Percentiles rank a stretch among this genome's conserved stretches.
Evolutionary conservation across 2,797 vertebrate genomes (phyloP).

Genomic region (Gymnodraco acuticeps): DNA sequence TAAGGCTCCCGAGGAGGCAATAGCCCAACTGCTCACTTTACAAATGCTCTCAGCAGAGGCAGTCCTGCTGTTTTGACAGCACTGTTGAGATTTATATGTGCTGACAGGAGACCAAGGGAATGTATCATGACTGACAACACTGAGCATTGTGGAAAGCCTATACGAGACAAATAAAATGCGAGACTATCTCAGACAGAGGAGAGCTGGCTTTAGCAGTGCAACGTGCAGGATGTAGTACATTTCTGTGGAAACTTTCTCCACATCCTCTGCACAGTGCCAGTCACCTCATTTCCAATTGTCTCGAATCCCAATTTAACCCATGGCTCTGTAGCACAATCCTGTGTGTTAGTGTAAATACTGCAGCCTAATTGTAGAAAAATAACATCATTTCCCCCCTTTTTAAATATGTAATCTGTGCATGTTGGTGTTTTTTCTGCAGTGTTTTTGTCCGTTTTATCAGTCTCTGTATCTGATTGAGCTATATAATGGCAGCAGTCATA

Average conservation of each 20-base stretch:
- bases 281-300: conserved; percentile 43
- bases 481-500: conserved; percentile 85
- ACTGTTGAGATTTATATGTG: conserved; percentile 78
- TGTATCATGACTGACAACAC: conserved; percentile 80
- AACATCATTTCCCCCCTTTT: conserved; percentile 42
- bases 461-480: conserved; percentile 81
- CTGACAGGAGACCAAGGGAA: conserved; percentile 82
- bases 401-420: conserved; percentile 61
- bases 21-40: conserved; percentile 83
- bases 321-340: conserved; percentile 23
- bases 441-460: conserved; percentile 74
- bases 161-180: conserved; percentile 75
- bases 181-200: conserved; percentile 60
- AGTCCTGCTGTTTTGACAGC: conserved; percentile 82
- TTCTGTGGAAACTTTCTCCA: conserved; percentile 46
- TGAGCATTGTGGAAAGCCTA: conserved; percentile 76
- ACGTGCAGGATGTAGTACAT: conserved; percentile 29
- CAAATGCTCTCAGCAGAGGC: conserved; percentile 81
- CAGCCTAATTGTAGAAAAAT: conserved; percentile 53
- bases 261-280: conserved; percentile 14
- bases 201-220: conserved; percentile 49
- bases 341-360: conserved; percentile 42
- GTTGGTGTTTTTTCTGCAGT: conserved; percentile 68
- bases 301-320: conserved; percentile 44
- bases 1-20: conserved; percentile 73